phyloP scores from a whole-genome alignment of 2,113 vertebrate genomes.

The Panthera leo region DNA sequence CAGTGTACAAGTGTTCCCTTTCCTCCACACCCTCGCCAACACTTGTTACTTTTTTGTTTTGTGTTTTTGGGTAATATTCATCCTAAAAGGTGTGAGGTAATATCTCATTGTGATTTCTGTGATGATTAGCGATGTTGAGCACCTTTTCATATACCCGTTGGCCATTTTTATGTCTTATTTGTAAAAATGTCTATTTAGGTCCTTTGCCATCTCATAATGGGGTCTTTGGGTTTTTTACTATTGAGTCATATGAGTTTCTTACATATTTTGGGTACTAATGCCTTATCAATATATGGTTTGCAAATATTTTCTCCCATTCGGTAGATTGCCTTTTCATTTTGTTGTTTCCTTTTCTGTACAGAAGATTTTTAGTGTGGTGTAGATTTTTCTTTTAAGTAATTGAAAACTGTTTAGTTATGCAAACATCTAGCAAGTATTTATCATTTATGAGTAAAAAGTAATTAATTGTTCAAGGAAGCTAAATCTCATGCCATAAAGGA shows the following conservation, averaged over 20 bases:
- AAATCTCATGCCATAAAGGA: background rate
- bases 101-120: background rate
- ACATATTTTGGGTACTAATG: background rate
- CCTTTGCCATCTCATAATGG: background rate
- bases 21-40: background rate
- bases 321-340: background rate
- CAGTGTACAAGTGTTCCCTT: background rate
- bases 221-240: background rate
- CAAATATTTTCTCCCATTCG: background rate
- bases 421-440: background rate
- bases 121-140: background rate
- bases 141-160: background rate
- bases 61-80: background rate
- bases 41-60: background rate
- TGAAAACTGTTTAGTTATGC: background rate
- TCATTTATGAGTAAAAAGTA: background rate
- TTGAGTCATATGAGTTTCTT: background rate
- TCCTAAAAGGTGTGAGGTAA: background rate
- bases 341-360: background rate
- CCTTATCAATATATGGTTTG: background rate
- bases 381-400: background rate
- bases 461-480: background rate
- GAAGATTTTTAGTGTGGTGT: background rate
- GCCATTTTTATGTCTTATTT: background rate
- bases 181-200: background rate